A percentile compares a stretch with the other conserved stretches of the same genome.
These are phyloP conservation scores for Globodera ellingtonae DNA, from an alignment of 1,140 invertebrate species.

Conservation along the genomic window DNA sequence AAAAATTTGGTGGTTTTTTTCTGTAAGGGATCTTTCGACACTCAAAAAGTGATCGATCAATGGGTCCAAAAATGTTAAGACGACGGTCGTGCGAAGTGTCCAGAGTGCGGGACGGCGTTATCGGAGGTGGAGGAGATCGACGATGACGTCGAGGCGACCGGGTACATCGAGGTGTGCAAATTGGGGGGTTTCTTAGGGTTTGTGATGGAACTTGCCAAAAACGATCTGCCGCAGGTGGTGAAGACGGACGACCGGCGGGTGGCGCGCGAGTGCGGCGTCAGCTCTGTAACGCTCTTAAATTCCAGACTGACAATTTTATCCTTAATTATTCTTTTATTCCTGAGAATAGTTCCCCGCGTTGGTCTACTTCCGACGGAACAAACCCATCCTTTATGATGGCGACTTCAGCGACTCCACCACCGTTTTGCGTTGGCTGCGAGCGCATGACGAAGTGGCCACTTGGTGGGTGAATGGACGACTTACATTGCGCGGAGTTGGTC, in stretches of 20 bases:
- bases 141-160: constrained; percentile 64
- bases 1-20: constrained; percentile 65
- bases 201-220: neutral
- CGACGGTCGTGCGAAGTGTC: constrained; percentile 62
- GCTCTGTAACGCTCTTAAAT: constrained; percentile 42
- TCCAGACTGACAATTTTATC: neutral
- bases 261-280: constrained; percentile 61
- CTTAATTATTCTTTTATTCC: neutral
- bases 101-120: constrained; percentile 57
- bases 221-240: constrained; percentile 49
- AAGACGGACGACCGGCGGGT: constrained; percentile 65
- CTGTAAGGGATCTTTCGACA: constrained; percentile 49
- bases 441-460: constrained; percentile 59
- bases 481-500: no score
- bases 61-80: constrained; percentile 37
- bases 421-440: constrained; percentile 62
- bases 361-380: constrained; percentile 62
- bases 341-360: constrained; percentile 45
- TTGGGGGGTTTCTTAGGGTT: neutral
- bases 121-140: constrained; percentile 64
- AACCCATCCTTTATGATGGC: constrained; percentile 63
- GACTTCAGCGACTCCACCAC: constrained; percentile 65
- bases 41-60: neutral
- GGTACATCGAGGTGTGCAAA: constrained; percentile 59
- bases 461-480: constrained; percentile 12